Percentiles rank a stretch among this genome's conserved stretches.
Conservation (phyloP, 1,140 invertebrate species). For the Manduca sexta region DNA sequence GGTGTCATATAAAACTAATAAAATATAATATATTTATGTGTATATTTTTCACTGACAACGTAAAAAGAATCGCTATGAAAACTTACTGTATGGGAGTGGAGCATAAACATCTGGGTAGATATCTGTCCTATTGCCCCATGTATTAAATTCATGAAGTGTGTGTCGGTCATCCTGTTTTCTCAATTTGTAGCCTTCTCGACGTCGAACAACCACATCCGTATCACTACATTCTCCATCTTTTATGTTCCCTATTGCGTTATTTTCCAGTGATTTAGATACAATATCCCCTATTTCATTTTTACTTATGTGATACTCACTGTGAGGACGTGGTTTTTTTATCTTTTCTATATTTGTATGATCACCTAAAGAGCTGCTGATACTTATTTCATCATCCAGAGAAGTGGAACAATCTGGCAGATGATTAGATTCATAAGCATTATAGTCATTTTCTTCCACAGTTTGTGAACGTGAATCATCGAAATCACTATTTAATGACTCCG, state of each 20-base stretch:
- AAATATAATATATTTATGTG: too few relatives aligned
- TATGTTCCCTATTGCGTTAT: too few relatives aligned
- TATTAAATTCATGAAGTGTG: slow-evolving; percentile 45
- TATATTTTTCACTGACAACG: too few relatives aligned
- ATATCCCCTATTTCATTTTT: neutral
- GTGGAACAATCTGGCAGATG: too few relatives aligned
- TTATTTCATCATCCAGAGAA: too few relatives aligned
- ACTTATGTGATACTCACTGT: neutral
- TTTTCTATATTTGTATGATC: too few relatives aligned
- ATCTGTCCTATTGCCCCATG: slow-evolving; percentile 56
- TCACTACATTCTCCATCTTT: neutral
- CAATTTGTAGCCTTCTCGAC: slow-evolving; percentile 12
- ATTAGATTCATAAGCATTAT: too few relatives aligned
- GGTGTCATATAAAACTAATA: too few relatives aligned
- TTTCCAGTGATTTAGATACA: too few relatives aligned
- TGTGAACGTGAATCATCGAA: neutral
- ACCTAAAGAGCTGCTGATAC: too few relatives aligned
- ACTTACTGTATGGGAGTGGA: slow-evolving; percentile 55
- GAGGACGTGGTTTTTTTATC: neutral
- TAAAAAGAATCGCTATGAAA: neutral
- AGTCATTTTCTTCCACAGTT: too few relatives aligned
- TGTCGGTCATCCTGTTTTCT: slow-evolving; percentile 39
- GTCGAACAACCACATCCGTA: slow-evolving; percentile 1
- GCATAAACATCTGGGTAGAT: slow-evolving; percentile 65
- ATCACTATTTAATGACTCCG: neutral